Evolutionary conservation across 92 coral and sea anemone genomes (phyloP), one percentile per base, ranked within the genome.

Genomic region (Desmophyllum pertusum): DNA sequence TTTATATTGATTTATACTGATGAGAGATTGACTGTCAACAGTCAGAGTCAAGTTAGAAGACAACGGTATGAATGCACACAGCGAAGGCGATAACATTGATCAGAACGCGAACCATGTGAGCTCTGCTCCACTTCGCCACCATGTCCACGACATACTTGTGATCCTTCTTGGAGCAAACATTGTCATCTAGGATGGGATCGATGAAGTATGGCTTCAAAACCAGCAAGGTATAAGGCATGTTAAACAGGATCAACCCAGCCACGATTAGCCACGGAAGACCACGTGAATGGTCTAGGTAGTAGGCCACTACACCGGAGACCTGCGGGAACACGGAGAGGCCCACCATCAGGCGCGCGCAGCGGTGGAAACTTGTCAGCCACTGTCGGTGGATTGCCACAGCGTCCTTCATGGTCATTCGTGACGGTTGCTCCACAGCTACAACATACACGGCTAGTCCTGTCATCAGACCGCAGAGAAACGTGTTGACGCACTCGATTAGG

Each of bases 241-340:
- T 70, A 14, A 84, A 59, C 27, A 89, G 80, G 30, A 88, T 71
- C 27, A 89, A 70, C 36, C 91, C 91, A 39, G 91, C 94, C 37
- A 90, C 94, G 15, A 91, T 57, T 4, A 91, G 70, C 91, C 91
- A 91, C 14, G 94, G 94, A 15, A 91, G 73, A 5, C 91, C 94
- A n/a, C 78, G 59, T n/a, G 55, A 72, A 18, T 70, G 41, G 55
- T 83, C 79, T 40, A 83, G 18, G 43, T 70, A 51, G 27, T 83
- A 83, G 0, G 51, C 70, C n/a, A 19, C 84, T 13, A 84, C 80
- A 6, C 89, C 91, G 5, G 88, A 68, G 35, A 37, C 81, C 87
- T 87, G 85, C n/a, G 94, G 94, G 59, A 91, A 87, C 1, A 84
- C 23, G 36, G 94, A 91, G 14, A 89, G 86, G 1, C 77, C 19